A percentile compares a stretch with the other conserved stretches of the same genome.
Conservation (phyloP, 2,888 invertebrate species). For the Drosophila histrio region DNA sequence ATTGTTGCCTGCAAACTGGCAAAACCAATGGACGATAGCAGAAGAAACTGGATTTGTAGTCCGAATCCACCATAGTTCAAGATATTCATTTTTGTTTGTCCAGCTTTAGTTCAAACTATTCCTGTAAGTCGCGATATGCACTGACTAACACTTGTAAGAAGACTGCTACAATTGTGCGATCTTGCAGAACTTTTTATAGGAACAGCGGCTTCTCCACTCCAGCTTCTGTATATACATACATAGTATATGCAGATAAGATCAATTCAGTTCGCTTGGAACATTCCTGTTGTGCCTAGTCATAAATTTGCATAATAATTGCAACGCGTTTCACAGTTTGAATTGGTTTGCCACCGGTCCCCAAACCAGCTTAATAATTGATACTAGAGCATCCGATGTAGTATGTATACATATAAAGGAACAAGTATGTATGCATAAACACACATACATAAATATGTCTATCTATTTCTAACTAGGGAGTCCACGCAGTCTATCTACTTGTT, state of each 20-base stretch:
- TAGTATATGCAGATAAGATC: constrained; percentile 37
- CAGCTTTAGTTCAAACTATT: background rate
- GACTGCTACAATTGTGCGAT: constrained; percentile 40
- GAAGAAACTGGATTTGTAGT: constrained; percentile 10
- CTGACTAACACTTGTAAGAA: constrained; percentile 26
- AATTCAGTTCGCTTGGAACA: constrained; percentile 2
- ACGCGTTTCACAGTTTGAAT: constrained; percentile 24
- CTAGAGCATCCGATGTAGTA: constrained; percentile 13
- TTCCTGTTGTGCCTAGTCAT: constrained; percentile 15
- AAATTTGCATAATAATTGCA: constrained; percentile 55
- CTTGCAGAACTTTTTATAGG: constrained; percentile 53
- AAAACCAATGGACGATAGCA: constrained; percentile 18
- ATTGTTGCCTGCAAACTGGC: constrained; percentile 12
- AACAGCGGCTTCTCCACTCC: background rate
- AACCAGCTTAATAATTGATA: constrained; percentile 36
- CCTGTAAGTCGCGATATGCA: constrained; percentile 12
- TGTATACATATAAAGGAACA: too few relatives aligned
- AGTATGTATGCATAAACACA: background rate
- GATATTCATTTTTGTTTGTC: constrained; percentile 12
- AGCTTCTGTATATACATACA: constrained; percentile 1
- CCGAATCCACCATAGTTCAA: constrained; percentile 1
- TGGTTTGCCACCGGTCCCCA: constrained; percentile 14
- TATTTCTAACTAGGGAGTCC: background rate
- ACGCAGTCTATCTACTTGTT: too few relatives aligned
- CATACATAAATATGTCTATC: too few relatives aligned